phyloP scores from a whole-genome alignment of 2,888 invertebrate species.

The Chelonus formosanus region DNA sequence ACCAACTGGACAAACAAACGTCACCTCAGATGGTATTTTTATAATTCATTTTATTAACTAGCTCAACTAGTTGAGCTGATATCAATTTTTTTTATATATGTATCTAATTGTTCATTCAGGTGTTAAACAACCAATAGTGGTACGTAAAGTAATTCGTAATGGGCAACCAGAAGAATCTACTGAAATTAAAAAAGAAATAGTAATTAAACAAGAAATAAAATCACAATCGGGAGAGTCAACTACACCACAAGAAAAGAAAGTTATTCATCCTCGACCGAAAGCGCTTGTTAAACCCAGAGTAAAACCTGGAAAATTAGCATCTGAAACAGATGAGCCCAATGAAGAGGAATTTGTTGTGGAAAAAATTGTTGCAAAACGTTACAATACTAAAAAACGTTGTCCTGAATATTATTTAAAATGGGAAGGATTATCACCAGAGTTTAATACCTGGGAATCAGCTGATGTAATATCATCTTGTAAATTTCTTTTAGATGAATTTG shows the following conservation, averaged over 20 bases:
- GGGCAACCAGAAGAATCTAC: constrained; percentile 59
- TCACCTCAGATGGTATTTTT: constrained; percentile 47
- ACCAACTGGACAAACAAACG: constrained; percentile 34
- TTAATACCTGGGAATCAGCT: constrained; percentile 87
- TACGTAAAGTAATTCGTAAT: constrained; percentile 61
- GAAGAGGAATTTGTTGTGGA: constrained; percentile 80
- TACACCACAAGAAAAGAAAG: constrained; percentile 49
- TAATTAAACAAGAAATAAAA: constrained; percentile 45
- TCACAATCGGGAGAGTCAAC: constrained; percentile 36
- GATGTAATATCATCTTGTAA: constrained; percentile 81
- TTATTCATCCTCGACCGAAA: constrained; percentile 42
- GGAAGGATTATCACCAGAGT: constrained; percentile 81
- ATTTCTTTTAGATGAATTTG: constrained; percentile 80
- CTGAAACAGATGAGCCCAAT: constrained; percentile 49
- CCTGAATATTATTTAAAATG: constrained; percentile 87
- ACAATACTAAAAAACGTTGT: constrained; percentile 78
- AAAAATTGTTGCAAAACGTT: constrained; percentile 84
- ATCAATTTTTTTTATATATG: no score
- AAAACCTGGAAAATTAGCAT: constrained; percentile 48
- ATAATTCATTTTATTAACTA: background rate
- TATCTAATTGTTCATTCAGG: constrained; percentile 39
- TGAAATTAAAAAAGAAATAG: constrained; percentile 51
- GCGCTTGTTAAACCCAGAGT: constrained; percentile 58
- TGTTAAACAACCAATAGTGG: constrained; percentile 51
- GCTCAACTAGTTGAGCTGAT: no score